Conservation (phyloP, 1,140 invertebrate species). For the Papilio dardanus region DNA sequence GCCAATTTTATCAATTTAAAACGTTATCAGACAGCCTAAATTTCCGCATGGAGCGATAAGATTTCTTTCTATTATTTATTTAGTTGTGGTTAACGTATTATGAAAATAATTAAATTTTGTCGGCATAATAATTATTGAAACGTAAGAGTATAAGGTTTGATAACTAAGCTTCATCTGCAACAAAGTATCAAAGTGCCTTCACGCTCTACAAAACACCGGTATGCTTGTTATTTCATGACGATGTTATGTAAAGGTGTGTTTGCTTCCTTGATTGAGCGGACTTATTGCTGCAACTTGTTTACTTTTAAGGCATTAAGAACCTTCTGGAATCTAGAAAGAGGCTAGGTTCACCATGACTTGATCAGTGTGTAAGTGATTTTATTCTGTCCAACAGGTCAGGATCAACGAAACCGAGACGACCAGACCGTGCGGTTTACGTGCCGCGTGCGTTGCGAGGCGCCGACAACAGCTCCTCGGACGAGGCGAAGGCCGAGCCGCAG, state of each 20-base stretch:
- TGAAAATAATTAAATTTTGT: neutral
- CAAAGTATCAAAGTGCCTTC: slow-evolving; percentile 6
- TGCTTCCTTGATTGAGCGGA: slow-evolving; percentile 25
- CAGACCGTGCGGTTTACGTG: slow-evolving; percentile 90
- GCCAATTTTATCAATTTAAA: neutral
- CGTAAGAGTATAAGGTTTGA: neutral
- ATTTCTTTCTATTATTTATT: neutral
- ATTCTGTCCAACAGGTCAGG: slow-evolving; percentile 60
- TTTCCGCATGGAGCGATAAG: neutral
- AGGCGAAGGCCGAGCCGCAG: slow-evolving; percentile 52
- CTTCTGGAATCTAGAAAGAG: neutral
- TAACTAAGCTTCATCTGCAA: neutral
- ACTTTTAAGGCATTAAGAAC: neutral
- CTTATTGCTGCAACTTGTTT: neutral
- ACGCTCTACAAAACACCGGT: slow-evolving; percentile 16
- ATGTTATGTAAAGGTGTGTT: slow-evolving; percentile 1
- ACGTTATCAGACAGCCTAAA: neutral
- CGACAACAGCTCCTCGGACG: slow-evolving; percentile 68
- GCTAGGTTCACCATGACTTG: neutral
- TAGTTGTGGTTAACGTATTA: neutral
- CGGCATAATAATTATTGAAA: neutral
- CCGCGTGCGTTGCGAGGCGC: slow-evolving; percentile 86
- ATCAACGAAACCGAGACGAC: slow-evolving; percentile 83
- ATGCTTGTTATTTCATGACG: neutral
- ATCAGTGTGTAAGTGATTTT: neutral